Evolutionary conservation across 2,888 invertebrate genomes (phyloP), one percentile per base, ranked within the genome.

Genomic region (Lepidochrysops patricia): DNA sequence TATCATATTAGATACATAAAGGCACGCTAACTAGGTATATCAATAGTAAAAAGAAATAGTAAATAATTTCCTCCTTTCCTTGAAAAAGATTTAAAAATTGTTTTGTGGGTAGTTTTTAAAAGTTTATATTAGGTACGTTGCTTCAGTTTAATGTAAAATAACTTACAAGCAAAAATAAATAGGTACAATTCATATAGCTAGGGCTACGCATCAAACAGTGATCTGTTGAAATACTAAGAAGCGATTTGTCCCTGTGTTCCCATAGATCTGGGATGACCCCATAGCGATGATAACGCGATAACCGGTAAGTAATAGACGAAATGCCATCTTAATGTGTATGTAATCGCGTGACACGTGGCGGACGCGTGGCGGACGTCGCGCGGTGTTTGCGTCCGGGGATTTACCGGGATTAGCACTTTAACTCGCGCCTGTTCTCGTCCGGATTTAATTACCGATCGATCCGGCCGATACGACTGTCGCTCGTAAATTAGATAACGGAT

Each of bases 341-440:
- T 83, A 83, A 86, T 84, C 71, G 79, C 61, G 4, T 56, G 76
- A 57, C 85, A 75, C 84, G 85, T 73, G 86, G 49, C 77, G 64
- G 74, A 57, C 78, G 74, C 77, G 82, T 79, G 79, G 26, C 56
- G 67, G 63, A 65, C 69, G 71, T 70, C 71, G 68, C 70, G 67
- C 63, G 63, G 66, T 82, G 80, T 83, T 81, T 82, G 80, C 73
- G 73, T 69, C 64, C 70, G 63, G 70, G 72, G 75, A 73, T 73
- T 78, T 74, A 82, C 79, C 76, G 73, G 83, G 84, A 84, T 87
- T 85, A 87, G 80, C 86, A 86, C 86, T 86, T 81, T 80, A 75
- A 73, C 65, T 68, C 67, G 67, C 75, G 77, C 70, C 74, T 73
- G 77, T 74, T 75, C 75, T 26, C 25, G 52, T 68, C 71, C 70